These are phyloP conservation scores for Ciconia stormi DNA, from an alignment of 2,113 vertebrate genomes.

Conservation along the genomic window DNA sequence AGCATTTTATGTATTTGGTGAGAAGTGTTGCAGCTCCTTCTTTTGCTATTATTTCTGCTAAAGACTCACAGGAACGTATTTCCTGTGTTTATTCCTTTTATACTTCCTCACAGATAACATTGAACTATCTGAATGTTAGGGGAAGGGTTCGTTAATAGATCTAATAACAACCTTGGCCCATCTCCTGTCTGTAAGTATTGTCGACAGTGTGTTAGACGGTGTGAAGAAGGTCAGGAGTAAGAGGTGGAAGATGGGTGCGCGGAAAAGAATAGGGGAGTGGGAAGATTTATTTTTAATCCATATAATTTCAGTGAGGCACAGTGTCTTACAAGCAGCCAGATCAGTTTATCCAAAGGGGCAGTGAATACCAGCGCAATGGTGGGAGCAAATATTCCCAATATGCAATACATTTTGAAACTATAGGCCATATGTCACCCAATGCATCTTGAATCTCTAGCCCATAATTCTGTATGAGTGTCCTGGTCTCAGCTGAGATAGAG, in stretches of 20 bases:
- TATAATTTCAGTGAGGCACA: not conserved
- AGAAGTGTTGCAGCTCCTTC: not conserved
- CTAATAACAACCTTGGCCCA: not conserved
- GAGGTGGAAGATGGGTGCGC: not conserved
- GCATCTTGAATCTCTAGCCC: not conserved
- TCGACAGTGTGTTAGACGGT: not conserved
- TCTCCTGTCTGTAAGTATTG: not conserved
- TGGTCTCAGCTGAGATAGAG: too few relatives aligned
- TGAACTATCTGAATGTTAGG: not conserved
- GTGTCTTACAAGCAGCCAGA: not conserved
- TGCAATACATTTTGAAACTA: not conserved
- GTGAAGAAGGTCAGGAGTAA: not conserved
- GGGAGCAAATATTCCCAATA: not conserved
- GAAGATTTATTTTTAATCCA: not conserved
- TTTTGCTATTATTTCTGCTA: not conserved
- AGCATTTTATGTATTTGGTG: not conserved
- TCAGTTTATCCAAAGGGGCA: not conserved
- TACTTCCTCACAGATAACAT: accelerated
- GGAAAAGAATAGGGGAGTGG: not conserved
- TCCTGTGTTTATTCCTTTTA: not conserved
- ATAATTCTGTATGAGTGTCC: not conserved
- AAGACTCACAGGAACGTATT: not conserved
- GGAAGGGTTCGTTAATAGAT: not conserved
- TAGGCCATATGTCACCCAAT: not conserved
- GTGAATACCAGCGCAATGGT: not conserved